Evolutionary conservation across 2,797 vertebrate genomes (phyloP).

Genomic region (Distichodus sexfasciatus): DNA sequence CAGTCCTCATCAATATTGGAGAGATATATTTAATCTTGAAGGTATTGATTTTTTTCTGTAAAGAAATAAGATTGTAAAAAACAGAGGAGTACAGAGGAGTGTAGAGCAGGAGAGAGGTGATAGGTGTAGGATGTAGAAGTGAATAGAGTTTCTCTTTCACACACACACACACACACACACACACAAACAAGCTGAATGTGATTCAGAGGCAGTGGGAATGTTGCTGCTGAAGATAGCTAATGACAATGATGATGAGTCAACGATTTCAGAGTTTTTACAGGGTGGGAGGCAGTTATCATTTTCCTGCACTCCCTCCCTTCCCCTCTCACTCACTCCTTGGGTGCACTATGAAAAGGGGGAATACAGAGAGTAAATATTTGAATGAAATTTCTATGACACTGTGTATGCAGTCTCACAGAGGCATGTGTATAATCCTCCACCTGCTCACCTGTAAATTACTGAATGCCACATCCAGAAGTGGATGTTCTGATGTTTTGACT

Average conservation of each 20-base stretch:
- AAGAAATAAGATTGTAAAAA: neutral
- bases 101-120: neutral
- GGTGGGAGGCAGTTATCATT: conserved; percentile 19
- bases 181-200: conserved; percentile 15
- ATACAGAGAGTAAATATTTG: neutral
- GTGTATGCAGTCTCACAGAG: neutral
- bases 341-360: neutral
- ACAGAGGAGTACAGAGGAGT: neutral
- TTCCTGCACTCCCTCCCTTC: no score
- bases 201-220: conserved; percentile 25
- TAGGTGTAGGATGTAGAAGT: neutral
- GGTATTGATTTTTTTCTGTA: neutral
- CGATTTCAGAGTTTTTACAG: conserved; percentile 18
- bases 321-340: no score
- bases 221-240: conserved; percentile 17
- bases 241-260: conserved; percentile 35
- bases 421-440: neutral
- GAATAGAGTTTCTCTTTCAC: neutral
- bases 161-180: neutral
- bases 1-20: no score
- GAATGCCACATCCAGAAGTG: neutral
- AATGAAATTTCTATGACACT: neutral
- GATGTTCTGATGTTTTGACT: neutral
- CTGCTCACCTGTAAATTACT: neutral
- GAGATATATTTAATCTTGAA: no score